phyloP scores from a whole-genome alignment of 2,797 vertebrate species.

The Microctenopoma stevenorrisi region DNA sequence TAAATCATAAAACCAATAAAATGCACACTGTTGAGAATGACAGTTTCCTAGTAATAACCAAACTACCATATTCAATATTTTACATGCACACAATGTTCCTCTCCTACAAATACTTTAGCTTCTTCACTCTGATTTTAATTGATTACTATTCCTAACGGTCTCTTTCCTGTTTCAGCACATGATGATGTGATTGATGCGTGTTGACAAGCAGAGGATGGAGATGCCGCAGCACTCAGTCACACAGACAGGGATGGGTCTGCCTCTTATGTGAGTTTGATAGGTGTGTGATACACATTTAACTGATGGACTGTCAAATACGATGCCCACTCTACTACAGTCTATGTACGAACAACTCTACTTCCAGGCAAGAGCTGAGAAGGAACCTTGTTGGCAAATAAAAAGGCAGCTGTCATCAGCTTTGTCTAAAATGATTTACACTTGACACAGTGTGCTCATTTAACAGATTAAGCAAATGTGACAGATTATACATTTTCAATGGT shows the following conservation, averaged over 20 bases:
- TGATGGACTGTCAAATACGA: neutral
- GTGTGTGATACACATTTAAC: constrained; percentile 3
- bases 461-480: constrained; percentile 4
- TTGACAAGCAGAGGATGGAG: constrained; percentile 29
- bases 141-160: constrained; percentile 8
- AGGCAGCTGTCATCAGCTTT: neutral
- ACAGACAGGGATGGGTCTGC: constrained; percentile 4
- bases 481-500: constrained; percentile 7
- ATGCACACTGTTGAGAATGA: constrained; percentile 12
- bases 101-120: neutral
- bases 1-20: constrained; percentile 61
- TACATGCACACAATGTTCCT: neutral
- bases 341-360: neutral
- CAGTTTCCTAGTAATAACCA: constrained; percentile 21
- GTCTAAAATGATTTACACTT: neutral
- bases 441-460: neutral
- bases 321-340: neutral
- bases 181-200: constrained; percentile 17
- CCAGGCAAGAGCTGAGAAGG: neutral
- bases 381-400: neutral
- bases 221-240: constrained; percentile 3
- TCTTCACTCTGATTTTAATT: constrained; percentile 14
- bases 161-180: neutral
- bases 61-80: constrained; percentile 7
- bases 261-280: neutral